Conservation (phyloP, 2,113 vertebrate genomes). For the Sigmodon hispidus region DNA sequence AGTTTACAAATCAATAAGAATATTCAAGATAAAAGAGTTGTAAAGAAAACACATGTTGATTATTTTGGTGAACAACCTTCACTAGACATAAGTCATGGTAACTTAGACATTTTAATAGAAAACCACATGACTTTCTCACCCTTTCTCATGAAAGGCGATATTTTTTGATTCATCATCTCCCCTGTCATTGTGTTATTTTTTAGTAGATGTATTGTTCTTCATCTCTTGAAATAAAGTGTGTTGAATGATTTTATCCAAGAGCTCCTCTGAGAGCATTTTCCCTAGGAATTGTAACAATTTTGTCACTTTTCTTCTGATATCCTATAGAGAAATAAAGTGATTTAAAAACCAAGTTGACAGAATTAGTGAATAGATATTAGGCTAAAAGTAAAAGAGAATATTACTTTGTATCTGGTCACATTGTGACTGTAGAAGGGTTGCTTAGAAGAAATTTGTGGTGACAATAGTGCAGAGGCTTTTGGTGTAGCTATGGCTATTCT, state of each 20-base stretch:
- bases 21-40: not conserved
- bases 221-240: slow-evolving; percentile 82
- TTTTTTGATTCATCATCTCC: slow-evolving; percentile 66
- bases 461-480: too few species aligned
- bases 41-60: not conserved
- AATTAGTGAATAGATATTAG: not conserved
- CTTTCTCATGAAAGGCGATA: slow-evolving; percentile 82
- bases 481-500: too few species aligned
- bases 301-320: slow-evolving; percentile 78
- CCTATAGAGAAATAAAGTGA: slow-evolving; percentile 53
- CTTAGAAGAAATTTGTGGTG: too few species aligned
- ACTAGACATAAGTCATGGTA: not conserved
- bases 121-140: slow-evolving; percentile 56
- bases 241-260: slow-evolving; percentile 76
- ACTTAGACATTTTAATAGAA: not conserved
- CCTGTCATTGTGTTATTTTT: slow-evolving; percentile 65
- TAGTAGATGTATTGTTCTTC: slow-evolving; percentile 79
- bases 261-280: slow-evolving; percentile 67
- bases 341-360: not conserved
- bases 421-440: too few species aligned
- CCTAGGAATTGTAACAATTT: slow-evolving; percentile 80
- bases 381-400: not conserved
- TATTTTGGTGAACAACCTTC: not conserved
- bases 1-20: not conserved
- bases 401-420: not conserved